Evolutionary conservation across 2,797 vertebrate species (phyloP).

Genomic region (Trachops cirrhosus): DNA sequence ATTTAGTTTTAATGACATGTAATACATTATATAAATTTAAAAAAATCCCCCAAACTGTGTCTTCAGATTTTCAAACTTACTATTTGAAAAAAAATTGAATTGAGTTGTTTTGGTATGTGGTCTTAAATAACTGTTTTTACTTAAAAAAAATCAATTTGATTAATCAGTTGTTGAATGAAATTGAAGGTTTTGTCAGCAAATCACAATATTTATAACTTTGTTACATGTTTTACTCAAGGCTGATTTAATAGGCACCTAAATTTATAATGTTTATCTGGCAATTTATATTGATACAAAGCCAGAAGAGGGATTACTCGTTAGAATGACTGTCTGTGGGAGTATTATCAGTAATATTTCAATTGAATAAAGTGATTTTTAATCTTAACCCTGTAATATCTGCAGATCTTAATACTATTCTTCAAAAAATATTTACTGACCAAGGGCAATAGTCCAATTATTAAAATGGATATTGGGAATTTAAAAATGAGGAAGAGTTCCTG

Average conservation of each 20-base stretch:
- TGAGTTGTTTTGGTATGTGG: neutral
- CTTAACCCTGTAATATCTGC: neutral
- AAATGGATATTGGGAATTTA: neutral
- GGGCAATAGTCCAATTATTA: neutral
- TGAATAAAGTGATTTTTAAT: neutral
- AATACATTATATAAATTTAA: neutral
- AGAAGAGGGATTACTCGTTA: neutral
- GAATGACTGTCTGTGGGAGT: neutral
- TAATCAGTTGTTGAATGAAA: neutral
- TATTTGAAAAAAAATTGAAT: neutral
- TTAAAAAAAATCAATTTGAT: neutral
- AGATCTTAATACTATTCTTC: neutral
- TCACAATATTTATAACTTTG: neutral
- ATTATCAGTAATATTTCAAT: neutral
- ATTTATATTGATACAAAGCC: neutral
- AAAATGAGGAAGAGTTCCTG: neutral
- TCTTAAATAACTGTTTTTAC: neutral
- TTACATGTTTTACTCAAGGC: neutral
- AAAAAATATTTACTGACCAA: neutral
- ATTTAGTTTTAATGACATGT: constrained; percentile 13
- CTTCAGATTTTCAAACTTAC: neutral
- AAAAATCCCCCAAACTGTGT: neutral
- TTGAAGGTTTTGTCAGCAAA: neutral
- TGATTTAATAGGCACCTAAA: neutral
- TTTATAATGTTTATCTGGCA: neutral